A percentile compares a stretch with the other conserved stretches of the same genome.
Conservation (phyloP, 2,888 invertebrate species). For the Limnephilus lunatus region DNA sequence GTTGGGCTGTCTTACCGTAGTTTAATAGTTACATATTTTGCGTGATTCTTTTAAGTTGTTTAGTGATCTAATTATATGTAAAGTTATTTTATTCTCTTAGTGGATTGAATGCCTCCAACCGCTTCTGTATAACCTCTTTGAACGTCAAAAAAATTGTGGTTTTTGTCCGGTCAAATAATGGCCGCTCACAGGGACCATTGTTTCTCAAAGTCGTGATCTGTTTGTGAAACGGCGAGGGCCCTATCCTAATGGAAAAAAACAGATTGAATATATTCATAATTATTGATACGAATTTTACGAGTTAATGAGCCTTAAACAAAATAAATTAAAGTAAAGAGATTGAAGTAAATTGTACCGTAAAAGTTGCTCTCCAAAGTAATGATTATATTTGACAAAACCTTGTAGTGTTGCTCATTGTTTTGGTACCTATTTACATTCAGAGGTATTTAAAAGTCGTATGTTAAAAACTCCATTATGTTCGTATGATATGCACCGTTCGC, state of each 20-base stretch:
- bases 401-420: neutral
- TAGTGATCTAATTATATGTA: neutral
- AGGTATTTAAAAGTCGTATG: neutral
- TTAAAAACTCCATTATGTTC: neutral
- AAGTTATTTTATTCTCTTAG: neutral
- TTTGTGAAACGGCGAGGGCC: slow-evolving; percentile 47
- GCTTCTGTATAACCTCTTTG: slow-evolving; percentile 24
- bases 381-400: neutral
- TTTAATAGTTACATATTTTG: neutral
- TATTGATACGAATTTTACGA: neutral
- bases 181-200: slow-evolving; percentile 53
- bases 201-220: slow-evolving; percentile 56
- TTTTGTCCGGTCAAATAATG: slow-evolving; percentile 34
- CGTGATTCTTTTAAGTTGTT: neutral
- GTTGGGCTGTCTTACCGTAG: neutral
- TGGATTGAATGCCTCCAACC: slow-evolving; percentile 8
- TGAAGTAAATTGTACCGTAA: neutral
- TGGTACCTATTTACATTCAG: neutral
- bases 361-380: neutral
- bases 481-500: neutral
- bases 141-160: neutral
- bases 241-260: neutral
- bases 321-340: neutral
- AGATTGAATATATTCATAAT: neutral
- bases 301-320: neutral